Conservation (phyloP, 2,888 invertebrate genomes). For the Heliconius sara region DNA sequence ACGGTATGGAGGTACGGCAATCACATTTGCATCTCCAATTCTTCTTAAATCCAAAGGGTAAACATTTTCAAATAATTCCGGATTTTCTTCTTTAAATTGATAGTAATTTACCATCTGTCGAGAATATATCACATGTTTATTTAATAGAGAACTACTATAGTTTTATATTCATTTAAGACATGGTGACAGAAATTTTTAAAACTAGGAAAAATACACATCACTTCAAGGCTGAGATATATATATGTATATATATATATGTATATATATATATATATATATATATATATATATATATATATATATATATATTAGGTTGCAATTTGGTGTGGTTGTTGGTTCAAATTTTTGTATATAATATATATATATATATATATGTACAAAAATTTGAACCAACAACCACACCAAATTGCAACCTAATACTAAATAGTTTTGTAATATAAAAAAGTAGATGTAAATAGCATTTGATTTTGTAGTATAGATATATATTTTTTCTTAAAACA, state of each 20-base stretch:
- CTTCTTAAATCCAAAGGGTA: conserved; percentile 85
- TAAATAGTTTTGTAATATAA: background rate
- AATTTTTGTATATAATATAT: no score
- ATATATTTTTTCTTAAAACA: background rate
- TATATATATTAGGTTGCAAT: no score
- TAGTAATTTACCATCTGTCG: conserved; percentile 88
- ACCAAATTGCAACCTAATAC: background rate
- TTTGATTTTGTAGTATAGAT: background rate
- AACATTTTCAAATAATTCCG: conserved; percentile 87
- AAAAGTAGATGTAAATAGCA: background rate
- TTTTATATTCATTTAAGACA: background rate
- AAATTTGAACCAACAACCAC: no score
- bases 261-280: no score
- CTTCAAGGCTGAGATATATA: no score
- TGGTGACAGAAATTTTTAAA: background rate
- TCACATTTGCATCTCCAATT: conserved; percentile 87
- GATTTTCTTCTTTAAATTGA: conserved; percentile 89
- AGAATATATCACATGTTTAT: conserved; percentile 16
- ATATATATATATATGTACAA: no score
- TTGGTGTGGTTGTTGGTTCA: no score
- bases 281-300: no score
- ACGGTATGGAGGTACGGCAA: conserved; percentile 89
- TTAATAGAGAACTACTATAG: background rate
- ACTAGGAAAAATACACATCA: background rate
- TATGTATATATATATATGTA: no score